Percentiles rank a stretch among this genome's conserved stretches.
phyloP scores from a whole-genome alignment of 2,888 invertebrate species.

The Argyresthia albistria region DNA sequence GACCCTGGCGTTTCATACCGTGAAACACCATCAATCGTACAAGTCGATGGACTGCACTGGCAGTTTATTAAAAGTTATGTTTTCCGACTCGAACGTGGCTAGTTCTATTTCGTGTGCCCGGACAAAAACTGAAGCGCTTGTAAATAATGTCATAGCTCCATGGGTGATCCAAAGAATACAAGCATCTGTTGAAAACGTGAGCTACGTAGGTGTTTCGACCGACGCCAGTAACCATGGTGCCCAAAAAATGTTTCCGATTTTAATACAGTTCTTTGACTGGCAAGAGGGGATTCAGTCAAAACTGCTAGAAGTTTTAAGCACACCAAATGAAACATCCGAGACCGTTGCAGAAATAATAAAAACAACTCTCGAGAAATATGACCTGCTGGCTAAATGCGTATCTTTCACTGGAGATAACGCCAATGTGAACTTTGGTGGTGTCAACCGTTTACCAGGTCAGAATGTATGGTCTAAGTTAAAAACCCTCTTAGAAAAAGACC shows the following conservation, averaged over 20 bases:
- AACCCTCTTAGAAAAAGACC: conserved; percentile 14
- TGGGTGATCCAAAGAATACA: conserved; percentile 13
- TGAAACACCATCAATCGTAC: conserved; percentile 24
- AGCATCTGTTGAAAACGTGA: conserved; percentile 17
- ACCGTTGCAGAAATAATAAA: background rate
- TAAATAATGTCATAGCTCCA: conserved; percentile 18
- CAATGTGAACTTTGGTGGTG: background rate
- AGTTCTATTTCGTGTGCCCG: conserved; percentile 14
- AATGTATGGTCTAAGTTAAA: background rate
- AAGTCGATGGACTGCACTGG: conserved; percentile 20
- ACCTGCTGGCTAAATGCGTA: conserved; percentile 3
- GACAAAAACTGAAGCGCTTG: conserved; percentile 22
- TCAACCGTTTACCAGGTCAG: background rate
- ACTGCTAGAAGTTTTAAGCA: no score
- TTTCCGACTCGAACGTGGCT: conserved; percentile 15
- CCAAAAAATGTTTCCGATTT: conserved; percentile 19
- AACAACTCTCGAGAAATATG: background rate
- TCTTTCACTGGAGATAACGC: background rate
- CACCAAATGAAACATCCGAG: no score
- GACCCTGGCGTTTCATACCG: conserved; percentile 19
- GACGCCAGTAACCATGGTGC: conserved; percentile 22
- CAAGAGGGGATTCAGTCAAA: background rate
- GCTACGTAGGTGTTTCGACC: conserved; percentile 19
- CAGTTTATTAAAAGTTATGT: conserved; percentile 18
- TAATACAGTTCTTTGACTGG: conserved; percentile 10